Percentiles rank a stretch among this genome's conserved stretches.
These are phyloP conservation scores for Eupeodes luniger DNA, from an alignment of 2,888 invertebrate species.

Conservation along the genomic window DNA sequence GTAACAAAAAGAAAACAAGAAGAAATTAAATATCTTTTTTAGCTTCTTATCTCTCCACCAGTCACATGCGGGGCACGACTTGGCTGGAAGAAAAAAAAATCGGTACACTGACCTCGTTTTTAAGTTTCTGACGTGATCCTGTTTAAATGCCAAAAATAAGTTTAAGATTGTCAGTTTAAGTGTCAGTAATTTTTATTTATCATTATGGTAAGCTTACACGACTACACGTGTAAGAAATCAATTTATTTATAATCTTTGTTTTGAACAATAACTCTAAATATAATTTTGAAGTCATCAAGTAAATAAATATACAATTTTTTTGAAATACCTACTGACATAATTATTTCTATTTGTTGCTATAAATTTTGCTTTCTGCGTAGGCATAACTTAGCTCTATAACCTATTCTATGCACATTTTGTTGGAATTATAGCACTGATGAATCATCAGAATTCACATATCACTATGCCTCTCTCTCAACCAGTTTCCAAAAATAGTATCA, in stretches of 20 bases:
- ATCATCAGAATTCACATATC: conserved; percentile 35
- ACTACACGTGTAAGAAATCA: background rate
- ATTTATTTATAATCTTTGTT: background rate
- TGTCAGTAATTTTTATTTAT: background rate
- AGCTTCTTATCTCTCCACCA: conserved; percentile 24
- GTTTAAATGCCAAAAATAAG: conserved; percentile 17
- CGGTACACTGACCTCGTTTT: conserved; percentile 44
- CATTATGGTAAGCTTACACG: background rate
- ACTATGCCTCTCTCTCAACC: conserved; percentile 27
- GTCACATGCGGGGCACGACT: conserved; percentile 20
- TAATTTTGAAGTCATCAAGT: background rate
- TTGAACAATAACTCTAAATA: background rate
- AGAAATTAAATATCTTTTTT: conserved; percentile 6
- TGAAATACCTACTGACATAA: conserved; percentile 1
- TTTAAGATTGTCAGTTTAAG: background rate
- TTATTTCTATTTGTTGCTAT: conserved; percentile 1
- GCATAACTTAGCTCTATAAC: too few relatives aligned
- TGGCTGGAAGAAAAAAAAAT: background rate
- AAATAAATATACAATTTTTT: background rate
- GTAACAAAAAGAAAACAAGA: background rate
- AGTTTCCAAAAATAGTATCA: conserved; percentile 66
- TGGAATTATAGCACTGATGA: conserved; percentile 37
- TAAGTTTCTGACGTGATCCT: conserved; percentile 18
- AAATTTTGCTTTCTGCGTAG: background rate
- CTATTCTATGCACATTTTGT: background rate